Evolutionary conservation across 2,797 vertebrate genomes (phyloP).

Genomic region (Acrocephalus scirpaceus): DNA sequence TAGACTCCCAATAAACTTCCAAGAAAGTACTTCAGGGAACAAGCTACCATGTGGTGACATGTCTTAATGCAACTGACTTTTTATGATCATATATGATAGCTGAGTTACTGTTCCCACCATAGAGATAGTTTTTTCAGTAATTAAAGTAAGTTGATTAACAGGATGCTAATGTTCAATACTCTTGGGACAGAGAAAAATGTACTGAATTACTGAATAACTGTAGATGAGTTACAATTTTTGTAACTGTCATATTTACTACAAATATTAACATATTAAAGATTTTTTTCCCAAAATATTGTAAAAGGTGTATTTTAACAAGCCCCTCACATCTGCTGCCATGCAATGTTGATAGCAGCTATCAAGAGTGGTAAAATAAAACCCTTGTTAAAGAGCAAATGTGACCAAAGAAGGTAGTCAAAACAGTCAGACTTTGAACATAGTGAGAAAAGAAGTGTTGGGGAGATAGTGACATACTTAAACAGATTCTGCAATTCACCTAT

Average conservation of each 20-base stretch:
- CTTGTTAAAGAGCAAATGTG: background rate
- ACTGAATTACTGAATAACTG: background rate
- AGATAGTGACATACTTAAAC: background rate
- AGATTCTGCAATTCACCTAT: background rate
- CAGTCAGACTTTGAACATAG: background rate
- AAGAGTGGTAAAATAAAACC: slow-evolving; percentile 47
- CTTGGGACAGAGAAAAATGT: background rate
- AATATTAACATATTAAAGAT: background rate
- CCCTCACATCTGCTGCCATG: background rate
- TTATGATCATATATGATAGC: background rate
- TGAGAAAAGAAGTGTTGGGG: background rate
- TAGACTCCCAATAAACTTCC: background rate
- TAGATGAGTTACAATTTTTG: slow-evolving; percentile 8
- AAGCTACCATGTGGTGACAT: background rate
- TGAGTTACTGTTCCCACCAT: background rate
- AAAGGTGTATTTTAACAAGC: slow-evolving; percentile 44
- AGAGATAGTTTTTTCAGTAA: background rate
- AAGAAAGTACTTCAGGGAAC: background rate
- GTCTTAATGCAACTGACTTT: background rate
- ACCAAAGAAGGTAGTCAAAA: background rate
- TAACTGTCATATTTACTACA: background rate
- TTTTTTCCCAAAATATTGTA: background rate
- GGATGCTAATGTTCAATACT: slow-evolving; percentile 18
- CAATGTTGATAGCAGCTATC: background rate
- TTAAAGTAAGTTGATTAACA: slow-evolving; percentile 30